phyloP scores from a whole-genome alignment of 2,797 vertebrate genomes.

The Anguilla marmorata region DNA sequence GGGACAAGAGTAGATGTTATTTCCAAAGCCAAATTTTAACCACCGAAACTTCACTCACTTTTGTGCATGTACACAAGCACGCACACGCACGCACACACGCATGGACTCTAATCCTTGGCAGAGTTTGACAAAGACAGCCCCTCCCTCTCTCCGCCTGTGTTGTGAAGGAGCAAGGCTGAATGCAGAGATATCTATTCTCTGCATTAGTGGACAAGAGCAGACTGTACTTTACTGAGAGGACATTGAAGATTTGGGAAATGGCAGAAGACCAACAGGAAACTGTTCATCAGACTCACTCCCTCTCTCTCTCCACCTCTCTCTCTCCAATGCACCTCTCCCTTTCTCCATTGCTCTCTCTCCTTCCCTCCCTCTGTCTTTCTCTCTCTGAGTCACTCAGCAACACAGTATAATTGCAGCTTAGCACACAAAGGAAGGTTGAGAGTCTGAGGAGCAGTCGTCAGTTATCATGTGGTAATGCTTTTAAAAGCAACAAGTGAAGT shows the following conservation, averaged over 20 bases:
- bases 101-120: not conserved
- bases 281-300: not conserved
- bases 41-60: not conserved
- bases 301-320: not conserved
- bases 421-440: conserved; percentile 59
- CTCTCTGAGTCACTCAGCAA: conserved; percentile 51
- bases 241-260: not conserved
- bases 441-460: conserved; percentile 65
- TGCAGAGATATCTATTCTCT: not conserved
- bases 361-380: conserved; percentile 28
- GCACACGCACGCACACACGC: not conserved
- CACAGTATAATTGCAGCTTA: conserved; percentile 60
- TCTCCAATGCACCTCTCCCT: too few species aligned
- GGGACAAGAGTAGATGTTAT: too few species aligned
- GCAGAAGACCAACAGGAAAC: not conserved
- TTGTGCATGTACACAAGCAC: not conserved
- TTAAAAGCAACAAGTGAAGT: conserved; percentile 63
- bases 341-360: conserved; percentile 15
- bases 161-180: not conserved
- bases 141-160: not conserved
- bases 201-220: not conserved
- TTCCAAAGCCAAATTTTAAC: too few species aligned
- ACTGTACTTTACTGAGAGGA: not conserved
- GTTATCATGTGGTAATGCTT: conserved; percentile 71
- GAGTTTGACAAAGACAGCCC: not conserved